These are phyloP conservation scores for Megalops atlanticus DNA, from an alignment of 2,113 vertebrate species.

Conservation along the genomic window DNA sequence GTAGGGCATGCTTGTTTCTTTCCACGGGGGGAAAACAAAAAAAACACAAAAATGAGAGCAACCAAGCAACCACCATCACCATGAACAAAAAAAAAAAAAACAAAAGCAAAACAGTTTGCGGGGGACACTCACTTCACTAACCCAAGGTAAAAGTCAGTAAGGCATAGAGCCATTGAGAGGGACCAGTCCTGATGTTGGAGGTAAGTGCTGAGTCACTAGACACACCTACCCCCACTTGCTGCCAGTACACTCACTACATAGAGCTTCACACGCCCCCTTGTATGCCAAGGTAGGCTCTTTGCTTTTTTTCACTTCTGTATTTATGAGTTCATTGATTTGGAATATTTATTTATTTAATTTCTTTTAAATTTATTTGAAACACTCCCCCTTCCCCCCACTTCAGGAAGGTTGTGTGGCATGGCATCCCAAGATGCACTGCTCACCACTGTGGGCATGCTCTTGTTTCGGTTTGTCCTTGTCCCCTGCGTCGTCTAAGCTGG, in stretches of 20 bases:
- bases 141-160: slow-evolving; percentile 71
- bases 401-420: slow-evolving; percentile 22
- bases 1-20: slow-evolving; percentile 81
- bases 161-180: slow-evolving; percentile 21
- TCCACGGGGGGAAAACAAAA: slow-evolving; percentile 39
- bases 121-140: slow-evolving; percentile 69
- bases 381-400: neutral
- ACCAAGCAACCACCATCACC: slow-evolving; percentile 46
- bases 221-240: neutral
- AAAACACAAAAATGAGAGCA: slow-evolving; percentile 53
- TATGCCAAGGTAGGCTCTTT: slow-evolving; percentile 29
- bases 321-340: slow-evolving; percentile 22
- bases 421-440: slow-evolving; percentile 28
- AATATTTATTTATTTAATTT: slow-evolving; percentile 13
- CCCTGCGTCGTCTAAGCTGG: neutral
- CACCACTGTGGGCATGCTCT: slow-evolving; percentile 23
- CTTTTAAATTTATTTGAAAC: slow-evolving; percentile 8
- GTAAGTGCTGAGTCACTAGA: slow-evolving; percentile 61
- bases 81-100: slow-evolving; percentile 61
- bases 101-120: slow-evolving; percentile 64
- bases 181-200: slow-evolving; percentile 45
- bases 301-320: slow-evolving; percentile 2
- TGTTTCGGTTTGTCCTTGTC: slow-evolving; percentile 16
- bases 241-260: slow-evolving; percentile 19
- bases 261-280: slow-evolving; percentile 19